A percentile compares a stretch with the other conserved stretches of the same genome.
phyloP scores from a whole-genome alignment of 2,113 vertebrate genomes.

The Scomber japonicus region DNA sequence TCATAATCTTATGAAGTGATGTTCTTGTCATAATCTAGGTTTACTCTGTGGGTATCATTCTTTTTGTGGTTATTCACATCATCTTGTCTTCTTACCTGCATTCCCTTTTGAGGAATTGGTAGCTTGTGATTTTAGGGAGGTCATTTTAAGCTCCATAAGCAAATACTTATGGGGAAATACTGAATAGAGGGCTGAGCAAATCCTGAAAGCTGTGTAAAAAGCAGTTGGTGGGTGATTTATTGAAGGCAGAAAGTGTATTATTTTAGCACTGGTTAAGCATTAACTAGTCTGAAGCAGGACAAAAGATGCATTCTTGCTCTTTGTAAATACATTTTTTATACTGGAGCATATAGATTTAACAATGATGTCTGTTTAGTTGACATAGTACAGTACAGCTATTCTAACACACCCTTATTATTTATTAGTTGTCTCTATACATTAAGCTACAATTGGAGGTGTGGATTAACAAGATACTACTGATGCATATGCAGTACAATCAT shows the following conservation, averaged over 20 bases:
- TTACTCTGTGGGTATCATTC: not conserved
- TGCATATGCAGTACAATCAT: not conserved
- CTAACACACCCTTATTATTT: constrained; percentile 14
- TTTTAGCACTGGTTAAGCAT: constrained; percentile 71
- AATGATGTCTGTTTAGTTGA: constrained; percentile 33
- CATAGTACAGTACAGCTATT: constrained; percentile 35
- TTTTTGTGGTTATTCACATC: constrained; percentile 1
- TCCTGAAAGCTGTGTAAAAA: constrained; percentile 26
- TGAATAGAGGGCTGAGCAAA: constrained; percentile 54
- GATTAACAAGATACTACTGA: not conserved
- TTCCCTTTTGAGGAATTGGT: constrained; percentile 56
- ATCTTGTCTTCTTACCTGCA: constrained; percentile 34
- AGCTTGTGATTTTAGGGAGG: constrained; percentile 59
- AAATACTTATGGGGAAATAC: constrained; percentile 54
- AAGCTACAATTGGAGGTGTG: not conserved
- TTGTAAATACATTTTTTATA: constrained; percentile 26
- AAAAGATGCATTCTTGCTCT: constrained; percentile 55
- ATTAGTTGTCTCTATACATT: constrained; percentile 9
- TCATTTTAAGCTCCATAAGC: constrained; percentile 48
- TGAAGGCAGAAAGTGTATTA: constrained; percentile 52
- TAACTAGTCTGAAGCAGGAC: constrained; percentile 50
- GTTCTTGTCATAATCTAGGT: not conserved
- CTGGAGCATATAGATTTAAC: constrained; percentile 34
- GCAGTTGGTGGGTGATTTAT: constrained; percentile 54
- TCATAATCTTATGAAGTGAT: not conserved